These are phyloP conservation scores for Heliconius nattereri DNA, from an alignment of 1,140 invertebrate species.

Conservation along the genomic window DNA sequence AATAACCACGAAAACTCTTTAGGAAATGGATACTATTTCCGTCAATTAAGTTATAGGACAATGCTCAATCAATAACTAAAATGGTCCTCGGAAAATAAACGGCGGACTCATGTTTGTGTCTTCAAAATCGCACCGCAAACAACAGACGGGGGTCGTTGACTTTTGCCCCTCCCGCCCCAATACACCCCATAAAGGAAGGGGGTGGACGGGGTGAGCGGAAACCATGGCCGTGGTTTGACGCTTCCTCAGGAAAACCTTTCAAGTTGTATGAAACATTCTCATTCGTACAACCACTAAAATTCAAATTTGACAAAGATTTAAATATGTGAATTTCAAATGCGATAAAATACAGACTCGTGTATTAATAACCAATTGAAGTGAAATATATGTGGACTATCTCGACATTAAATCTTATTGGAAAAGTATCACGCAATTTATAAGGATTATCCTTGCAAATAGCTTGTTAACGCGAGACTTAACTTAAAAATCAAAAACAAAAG, in stretches of 20 bases:
- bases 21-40: constrained; percentile 25
- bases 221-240: constrained; percentile 75
- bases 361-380: constrained; percentile 20
- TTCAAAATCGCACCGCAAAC: constrained; percentile 72
- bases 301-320: constrained; percentile 1
- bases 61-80: constrained; percentile 43
- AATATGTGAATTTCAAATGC: neutral
- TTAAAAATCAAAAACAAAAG: constrained; percentile 47
- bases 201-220: constrained; percentile 57
- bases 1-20: constrained; percentile 14
- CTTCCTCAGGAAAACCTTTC: constrained; percentile 79
- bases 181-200: constrained; percentile 42
- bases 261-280: constrained; percentile 62
- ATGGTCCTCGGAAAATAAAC: constrained; percentile 54
- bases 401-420: constrained; percentile 10
- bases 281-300: constrained; percentile 16
- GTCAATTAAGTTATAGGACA: constrained; percentile 36
- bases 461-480: constrained; percentile 45
- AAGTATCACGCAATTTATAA: constrained; percentile 29
- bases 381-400: constrained; percentile 25
- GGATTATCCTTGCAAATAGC: constrained; percentile 32
- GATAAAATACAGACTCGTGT: neutral
- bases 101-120: constrained; percentile 62
- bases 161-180: constrained; percentile 53
- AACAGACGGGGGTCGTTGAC: constrained; percentile 64